phyloP scores from a whole-genome alignment of 2,888 invertebrate species.

The Elgonia sp. region DNA sequence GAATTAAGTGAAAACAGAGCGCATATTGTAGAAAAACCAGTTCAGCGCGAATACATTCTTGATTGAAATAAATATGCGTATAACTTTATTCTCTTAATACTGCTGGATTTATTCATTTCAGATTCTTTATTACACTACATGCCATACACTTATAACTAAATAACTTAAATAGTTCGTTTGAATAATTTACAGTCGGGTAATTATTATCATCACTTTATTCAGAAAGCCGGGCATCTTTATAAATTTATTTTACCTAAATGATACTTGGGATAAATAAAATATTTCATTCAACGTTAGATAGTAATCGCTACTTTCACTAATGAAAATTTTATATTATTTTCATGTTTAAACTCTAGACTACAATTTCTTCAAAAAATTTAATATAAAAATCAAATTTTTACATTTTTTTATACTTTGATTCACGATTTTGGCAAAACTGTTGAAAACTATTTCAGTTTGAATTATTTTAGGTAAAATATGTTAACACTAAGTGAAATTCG shows the following conservation, averaged over 20 bases:
- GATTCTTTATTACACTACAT: slow-evolving; percentile 46
- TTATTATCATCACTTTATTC: slow-evolving; percentile 61
- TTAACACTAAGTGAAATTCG: too few species aligned
- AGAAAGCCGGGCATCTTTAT: slow-evolving; percentile 20
- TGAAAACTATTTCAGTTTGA: too few species aligned
- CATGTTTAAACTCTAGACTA: too few species aligned
- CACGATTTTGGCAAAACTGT: too few species aligned
- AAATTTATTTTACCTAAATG: slow-evolving; percentile 10
- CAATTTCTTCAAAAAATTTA: too few species aligned
- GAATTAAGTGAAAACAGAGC: slow-evolving; percentile 56
- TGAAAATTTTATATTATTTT: too few species aligned
- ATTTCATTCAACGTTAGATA: background rate
- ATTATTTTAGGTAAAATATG: too few species aligned
- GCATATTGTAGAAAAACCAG: slow-evolving; percentile 59
- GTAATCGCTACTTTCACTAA: background rate
- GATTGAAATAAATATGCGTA: slow-evolving; percentile 64
- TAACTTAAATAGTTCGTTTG: slow-evolving; percentile 61
- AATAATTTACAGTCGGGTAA: slow-evolving; percentile 50
- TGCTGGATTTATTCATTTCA: slow-evolving; percentile 54
- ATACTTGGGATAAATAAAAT: slow-evolving; percentile 16
- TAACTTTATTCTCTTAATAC: slow-evolving; percentile 57
- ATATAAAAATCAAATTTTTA: too few species aligned
- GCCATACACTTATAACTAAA: slow-evolving; percentile 43
- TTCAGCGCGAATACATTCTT: slow-evolving; percentile 42
- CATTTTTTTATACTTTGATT: too few species aligned